These are phyloP conservation scores for Rambutsinella grinnellia DNA, from an alignment of 2,888 invertebrate genomes.

Conservation along the genomic window DNA sequence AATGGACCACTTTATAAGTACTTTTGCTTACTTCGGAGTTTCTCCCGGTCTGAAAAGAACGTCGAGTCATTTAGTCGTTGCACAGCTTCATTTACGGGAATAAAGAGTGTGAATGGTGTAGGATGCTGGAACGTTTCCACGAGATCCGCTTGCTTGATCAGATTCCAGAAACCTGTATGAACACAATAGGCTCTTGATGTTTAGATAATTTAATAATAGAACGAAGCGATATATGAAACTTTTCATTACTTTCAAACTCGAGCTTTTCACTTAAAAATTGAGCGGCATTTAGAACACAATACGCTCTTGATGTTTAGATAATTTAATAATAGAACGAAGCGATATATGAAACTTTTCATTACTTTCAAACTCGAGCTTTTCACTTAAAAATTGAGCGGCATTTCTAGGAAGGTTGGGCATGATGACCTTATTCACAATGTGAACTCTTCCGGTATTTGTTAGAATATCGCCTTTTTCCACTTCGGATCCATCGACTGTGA, in stretches of 20 bases:
- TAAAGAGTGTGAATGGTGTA: constrained; percentile 62
- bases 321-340: no score
- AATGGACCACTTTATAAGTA: not conserved
- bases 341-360: no score
- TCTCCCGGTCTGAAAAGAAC: constrained; percentile 43
- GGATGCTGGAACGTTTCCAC: constrained; percentile 49
- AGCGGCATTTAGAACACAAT: constrained; percentile 42
- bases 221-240: no score
- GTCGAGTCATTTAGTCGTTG: constrained; percentile 38
- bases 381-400: constrained; percentile 61
- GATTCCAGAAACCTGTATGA: constrained; percentile 58
- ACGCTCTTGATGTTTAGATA: no score
- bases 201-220: no score
- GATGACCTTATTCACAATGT: constrained; percentile 61
- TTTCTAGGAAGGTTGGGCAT: constrained; percentile 61
- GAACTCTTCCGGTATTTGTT: constrained; percentile 52
- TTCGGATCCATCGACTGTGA: constrained; percentile 62
- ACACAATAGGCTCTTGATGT: no score
- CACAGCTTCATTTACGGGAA: constrained; percentile 60
- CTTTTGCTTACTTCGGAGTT: constrained; percentile 57
- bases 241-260: constrained; percentile 63
- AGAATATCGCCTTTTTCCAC: constrained; percentile 61
- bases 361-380: constrained; percentile 63
- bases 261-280: constrained; percentile 62
- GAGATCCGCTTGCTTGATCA: constrained; percentile 50